Percentiles rank a stretch among this genome's conserved stretches.
These are phyloP conservation scores for Ambastaia sidthimunki DNA, from an alignment of 2,797 vertebrate genomes.

Conservation along the genomic window DNA sequence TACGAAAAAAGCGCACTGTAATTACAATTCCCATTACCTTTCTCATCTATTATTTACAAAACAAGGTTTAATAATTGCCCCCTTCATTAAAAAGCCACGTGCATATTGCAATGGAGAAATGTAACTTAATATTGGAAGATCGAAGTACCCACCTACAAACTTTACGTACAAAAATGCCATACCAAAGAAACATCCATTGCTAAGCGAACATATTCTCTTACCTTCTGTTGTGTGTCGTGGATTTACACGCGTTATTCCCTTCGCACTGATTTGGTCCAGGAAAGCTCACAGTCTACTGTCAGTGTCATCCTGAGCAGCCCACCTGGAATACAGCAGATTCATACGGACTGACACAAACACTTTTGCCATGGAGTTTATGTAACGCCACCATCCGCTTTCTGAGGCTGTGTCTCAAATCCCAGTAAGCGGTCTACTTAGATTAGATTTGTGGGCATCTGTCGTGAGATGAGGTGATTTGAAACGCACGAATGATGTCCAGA, in stretches of 20 bases:
- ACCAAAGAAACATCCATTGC: too few relatives aligned
- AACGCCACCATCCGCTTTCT: constrained; percentile 82
- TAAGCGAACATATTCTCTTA: not conserved
- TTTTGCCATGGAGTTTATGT: constrained; percentile 74
- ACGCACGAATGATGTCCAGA: not conserved
- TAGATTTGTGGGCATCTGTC: not conserved
- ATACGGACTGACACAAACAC: constrained; percentile 42
- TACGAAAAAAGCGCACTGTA: not conserved
- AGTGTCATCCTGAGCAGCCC: constrained; percentile 25
- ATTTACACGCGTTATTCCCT: not conserved
- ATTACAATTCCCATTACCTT: not conserved
- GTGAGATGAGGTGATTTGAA: not conserved
- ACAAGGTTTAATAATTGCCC: not conserved
- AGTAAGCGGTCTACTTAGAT: not conserved
- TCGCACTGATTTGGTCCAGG: not conserved
- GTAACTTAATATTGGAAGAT: not conserved
- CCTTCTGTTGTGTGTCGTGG: not conserved
- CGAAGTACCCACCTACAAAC: not conserved
- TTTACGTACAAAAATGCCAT: not conserved
- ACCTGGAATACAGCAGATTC: constrained; percentile 7
- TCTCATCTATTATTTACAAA: not conserved
- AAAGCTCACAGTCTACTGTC: not conserved
- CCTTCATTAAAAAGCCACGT: not conserved
- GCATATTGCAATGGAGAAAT: not conserved
- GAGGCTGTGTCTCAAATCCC: constrained; percentile 3